These are phyloP conservation scores for Scomber colias DNA, from an alignment of 2,113 vertebrate genomes.

Conservation along the genomic window DNA sequence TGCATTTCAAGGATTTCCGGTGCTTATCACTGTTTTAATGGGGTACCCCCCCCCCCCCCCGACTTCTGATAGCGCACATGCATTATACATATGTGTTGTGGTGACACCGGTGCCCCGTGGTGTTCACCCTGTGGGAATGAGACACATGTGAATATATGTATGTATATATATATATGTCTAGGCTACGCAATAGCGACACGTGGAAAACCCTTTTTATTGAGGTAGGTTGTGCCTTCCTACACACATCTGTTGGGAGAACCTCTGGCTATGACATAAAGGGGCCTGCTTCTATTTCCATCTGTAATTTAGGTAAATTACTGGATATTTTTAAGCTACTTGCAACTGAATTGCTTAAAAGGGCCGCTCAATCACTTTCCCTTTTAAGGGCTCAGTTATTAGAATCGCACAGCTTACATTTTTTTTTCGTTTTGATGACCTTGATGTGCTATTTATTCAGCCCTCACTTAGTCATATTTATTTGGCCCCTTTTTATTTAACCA, in stretches of 20 bases:
- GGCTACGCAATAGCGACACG: background rate
- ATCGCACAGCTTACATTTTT: conserved; percentile 43
- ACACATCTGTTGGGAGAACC: conserved; percentile 54
- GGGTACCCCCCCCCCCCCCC: background rate
- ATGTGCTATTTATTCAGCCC: conserved; percentile 38
- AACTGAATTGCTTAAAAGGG: conserved; percentile 36
- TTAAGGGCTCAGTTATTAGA: conserved; percentile 58
- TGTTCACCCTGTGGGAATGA: conserved; percentile 12
- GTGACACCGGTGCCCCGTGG: background rate
- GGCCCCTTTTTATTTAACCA: conserved; percentile 35
- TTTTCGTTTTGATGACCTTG: conserved; percentile 57
- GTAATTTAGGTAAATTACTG: conserved; percentile 68
- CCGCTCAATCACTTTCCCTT: conserved; percentile 33
- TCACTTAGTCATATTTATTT: conserved; percentile 36
- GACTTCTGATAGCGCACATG: conserved; percentile 12
- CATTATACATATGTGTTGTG: conserved; percentile 21
- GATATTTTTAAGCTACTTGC: conserved; percentile 67
- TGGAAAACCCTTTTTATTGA: conserved; percentile 14
- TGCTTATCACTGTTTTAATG: conserved; percentile 71
- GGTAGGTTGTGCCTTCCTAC: conserved; percentile 14
- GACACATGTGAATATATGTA: background rate
- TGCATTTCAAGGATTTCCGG: conserved; percentile 49
- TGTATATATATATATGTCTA: no score
- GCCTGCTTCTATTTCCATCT: conserved; percentile 67
- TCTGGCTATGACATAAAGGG: conserved; percentile 58